A percentile compares a stretch with the other conserved stretches of the same genome.
phyloP scores from a whole-genome alignment of 2,888 invertebrate species.

The Eristalis arbustorum region DNA sequence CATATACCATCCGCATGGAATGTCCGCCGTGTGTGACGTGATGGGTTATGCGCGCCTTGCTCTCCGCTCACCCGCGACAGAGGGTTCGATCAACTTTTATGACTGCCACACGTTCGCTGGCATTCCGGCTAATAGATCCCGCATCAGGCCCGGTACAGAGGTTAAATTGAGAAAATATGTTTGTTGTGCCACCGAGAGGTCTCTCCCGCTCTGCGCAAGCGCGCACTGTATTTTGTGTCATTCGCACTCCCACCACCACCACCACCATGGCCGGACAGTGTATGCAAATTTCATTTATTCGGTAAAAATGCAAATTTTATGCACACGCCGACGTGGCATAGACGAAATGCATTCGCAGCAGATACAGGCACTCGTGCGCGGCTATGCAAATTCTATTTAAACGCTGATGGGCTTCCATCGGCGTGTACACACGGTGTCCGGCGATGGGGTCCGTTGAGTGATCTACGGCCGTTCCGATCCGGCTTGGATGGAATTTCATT shows the following conservation, averaged over 20 bases:
- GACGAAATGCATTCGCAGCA: constrained; percentile 15
- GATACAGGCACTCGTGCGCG: constrained; percentile 18
- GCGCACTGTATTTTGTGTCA: constrained; percentile 62
- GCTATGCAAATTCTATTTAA: constrained; percentile 61
- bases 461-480: constrained; percentile 62
- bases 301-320: constrained; percentile 70
- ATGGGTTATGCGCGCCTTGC: neutral
- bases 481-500: constrained; percentile 52
- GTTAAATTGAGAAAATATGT: constrained; percentile 70
- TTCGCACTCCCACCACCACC: constrained; percentile 5
- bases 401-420: constrained; percentile 52
- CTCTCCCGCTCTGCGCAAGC: neutral
- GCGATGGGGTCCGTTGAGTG: constrained; percentile 40
- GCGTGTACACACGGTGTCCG: constrained; percentile 19
- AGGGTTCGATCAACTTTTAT: constrained; percentile 58
- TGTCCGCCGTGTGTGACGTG: constrained; percentile 19
- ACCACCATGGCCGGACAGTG: neutral
- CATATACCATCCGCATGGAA: constrained; percentile 52
- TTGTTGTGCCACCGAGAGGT: constrained; percentile 20
- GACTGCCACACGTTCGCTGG: constrained; percentile 47
- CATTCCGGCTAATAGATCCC: neutral
- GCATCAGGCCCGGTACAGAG: constrained; percentile 33
- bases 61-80: neutral
- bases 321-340: constrained; percentile 45
- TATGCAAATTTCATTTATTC: constrained; percentile 68